A percentile compares a stretch with the other conserved stretches of the same genome.
Evolutionary conservation across 2,888 invertebrate genomes (phyloP).

Genomic region (Thereva nobilitata): DNA sequence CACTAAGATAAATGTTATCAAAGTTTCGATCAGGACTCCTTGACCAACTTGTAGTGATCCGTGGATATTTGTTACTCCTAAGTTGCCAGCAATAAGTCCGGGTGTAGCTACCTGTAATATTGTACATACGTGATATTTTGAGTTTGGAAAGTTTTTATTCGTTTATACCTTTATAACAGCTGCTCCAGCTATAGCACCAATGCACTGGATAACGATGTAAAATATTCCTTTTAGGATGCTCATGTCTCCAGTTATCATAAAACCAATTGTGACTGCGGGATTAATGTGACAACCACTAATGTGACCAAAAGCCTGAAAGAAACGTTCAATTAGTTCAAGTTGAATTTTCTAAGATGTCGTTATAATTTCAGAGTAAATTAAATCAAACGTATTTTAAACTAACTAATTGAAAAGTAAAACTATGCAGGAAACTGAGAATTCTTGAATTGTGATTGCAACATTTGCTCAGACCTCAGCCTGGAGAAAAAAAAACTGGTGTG

Average conservation of each 20-base stretch:
- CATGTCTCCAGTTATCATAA: constrained; percentile 80
- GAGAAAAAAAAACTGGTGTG: too few relatives aligned
- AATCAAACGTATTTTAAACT: too few relatives aligned
- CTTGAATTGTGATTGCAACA: too few relatives aligned
- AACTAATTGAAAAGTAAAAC: too few relatives aligned
- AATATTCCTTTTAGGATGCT: constrained; percentile 76
- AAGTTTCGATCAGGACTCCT: constrained; percentile 79
- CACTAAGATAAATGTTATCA: constrained; percentile 85
- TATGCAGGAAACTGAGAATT: too few relatives aligned
- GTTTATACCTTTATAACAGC: constrained; percentile 68
- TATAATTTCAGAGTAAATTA: too few relatives aligned
- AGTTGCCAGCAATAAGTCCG: constrained; percentile 56
- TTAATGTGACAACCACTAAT: constrained; percentile 91
- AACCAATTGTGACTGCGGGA: constrained; percentile 85
- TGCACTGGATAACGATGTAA: constrained; percentile 79
- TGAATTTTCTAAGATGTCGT: too few relatives aligned
- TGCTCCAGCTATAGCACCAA: constrained; percentile 82
- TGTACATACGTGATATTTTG: background rate
- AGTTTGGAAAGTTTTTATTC: constrained; percentile 42
- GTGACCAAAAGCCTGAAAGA: constrained; percentile 75
- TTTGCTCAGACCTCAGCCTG: too few relatives aligned
- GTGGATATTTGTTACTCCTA: constrained; percentile 71
- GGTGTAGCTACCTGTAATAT: constrained; percentile 59
- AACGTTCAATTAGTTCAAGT: background rate
- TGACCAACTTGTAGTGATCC: constrained; percentile 66